Percentiles rank a stretch among this genome's conserved stretches.
These are phyloP conservation scores for Platycercus adscitus DNA, from an alignment of 2,113 vertebrate genomes.

Conservation along the genomic window DNA sequence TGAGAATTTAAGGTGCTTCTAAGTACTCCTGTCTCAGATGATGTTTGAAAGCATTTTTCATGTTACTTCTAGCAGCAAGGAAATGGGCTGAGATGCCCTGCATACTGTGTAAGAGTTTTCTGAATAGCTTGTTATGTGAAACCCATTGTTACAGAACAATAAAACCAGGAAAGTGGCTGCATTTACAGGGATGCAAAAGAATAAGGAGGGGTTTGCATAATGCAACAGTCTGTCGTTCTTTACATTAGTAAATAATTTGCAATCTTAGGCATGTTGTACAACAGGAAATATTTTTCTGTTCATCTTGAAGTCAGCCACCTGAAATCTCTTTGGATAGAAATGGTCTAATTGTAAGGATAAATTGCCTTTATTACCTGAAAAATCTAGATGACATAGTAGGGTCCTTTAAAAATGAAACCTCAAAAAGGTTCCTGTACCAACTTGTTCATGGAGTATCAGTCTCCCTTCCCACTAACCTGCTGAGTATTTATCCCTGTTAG, in stretches of 20 bases:
- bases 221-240: constrained; percentile 41
- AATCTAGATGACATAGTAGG: not conserved
- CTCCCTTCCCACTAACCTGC: not conserved
- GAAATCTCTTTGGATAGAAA: not conserved
- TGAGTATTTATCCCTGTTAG: not conserved
- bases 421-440: not conserved
- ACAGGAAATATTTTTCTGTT: not conserved
- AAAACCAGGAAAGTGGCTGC: constrained; percentile 1
- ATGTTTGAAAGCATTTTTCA: constrained; percentile 56
- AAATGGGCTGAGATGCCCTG: not conserved
- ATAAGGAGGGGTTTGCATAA: constrained; percentile 33
- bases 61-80: constrained; percentile 43
- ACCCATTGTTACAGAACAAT: not conserved
- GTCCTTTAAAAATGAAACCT: not conserved
- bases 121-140: constrained; percentile 31
- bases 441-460: not conserved
- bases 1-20: constrained; percentile 27
- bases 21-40: constrained; percentile 10
- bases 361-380: not conserved
- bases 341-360: not conserved
- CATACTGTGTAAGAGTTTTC: constrained; percentile 26
- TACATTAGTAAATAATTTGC: not conserved
- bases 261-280: not conserved
- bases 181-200: not conserved
- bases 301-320: not conserved